Percentiles rank a stretch among this genome's conserved stretches.
These are phyloP conservation scores for Automeris io DNA, from an alignment of 2,888 invertebrate species.

Conservation along the genomic window DNA sequence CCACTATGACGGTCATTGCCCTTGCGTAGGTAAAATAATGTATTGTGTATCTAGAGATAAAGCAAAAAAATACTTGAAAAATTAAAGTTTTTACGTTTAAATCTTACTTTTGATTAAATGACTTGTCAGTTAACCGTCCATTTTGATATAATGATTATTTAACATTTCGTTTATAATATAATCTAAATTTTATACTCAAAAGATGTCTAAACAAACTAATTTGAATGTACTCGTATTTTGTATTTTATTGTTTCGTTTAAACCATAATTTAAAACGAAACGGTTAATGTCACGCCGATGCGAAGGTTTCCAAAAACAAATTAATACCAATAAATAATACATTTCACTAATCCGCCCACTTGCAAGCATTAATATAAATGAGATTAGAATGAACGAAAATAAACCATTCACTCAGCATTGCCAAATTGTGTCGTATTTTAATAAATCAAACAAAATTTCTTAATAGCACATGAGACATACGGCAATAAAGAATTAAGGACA, in stretches of 20 bases:
- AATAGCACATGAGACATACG: slow-evolving; percentile 31
- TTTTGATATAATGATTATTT: not conserved
- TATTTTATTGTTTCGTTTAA: not conserved
- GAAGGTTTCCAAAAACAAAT: slow-evolving; percentile 1
- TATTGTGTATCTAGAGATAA: no score
- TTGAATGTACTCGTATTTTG: not conserved
- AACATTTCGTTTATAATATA: not conserved
- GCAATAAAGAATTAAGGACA: not conserved
- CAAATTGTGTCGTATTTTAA: slow-evolving; percentile 45
- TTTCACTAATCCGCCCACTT: slow-evolving; percentile 32
- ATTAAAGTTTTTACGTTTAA: no score
- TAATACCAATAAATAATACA: slow-evolving; percentile 38
- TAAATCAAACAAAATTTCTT: slow-evolving; percentile 44
- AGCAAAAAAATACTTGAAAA: no score
- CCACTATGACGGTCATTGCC: no score
- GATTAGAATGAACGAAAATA: slow-evolving; percentile 52
- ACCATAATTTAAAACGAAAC: slow-evolving; percentile 1
- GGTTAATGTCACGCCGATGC: not conserved
- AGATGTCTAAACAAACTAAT: not conserved
- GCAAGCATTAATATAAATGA: slow-evolving; percentile 40
- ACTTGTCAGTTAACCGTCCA: no score
- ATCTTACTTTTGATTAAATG: no score
- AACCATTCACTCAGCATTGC: slow-evolving; percentile 41
- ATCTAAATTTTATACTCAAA: not conserved
- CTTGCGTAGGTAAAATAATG: no score